These are phyloP conservation scores for Podiceps cristatus DNA, from an alignment of 2,113 vertebrate species.

Conservation along the genomic window DNA sequence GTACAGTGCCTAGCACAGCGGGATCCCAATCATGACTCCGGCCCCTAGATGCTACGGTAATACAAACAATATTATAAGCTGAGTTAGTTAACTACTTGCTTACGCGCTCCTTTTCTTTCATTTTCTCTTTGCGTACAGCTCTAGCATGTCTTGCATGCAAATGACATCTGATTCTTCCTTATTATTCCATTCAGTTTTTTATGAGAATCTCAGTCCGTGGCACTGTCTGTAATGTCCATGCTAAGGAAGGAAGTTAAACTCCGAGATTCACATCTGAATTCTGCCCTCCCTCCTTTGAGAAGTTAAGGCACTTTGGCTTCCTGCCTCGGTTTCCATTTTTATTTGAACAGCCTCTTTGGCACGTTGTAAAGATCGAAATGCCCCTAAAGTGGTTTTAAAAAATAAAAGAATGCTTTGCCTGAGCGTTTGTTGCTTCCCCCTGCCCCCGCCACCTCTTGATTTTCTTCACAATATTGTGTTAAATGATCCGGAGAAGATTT, in stretches of 20 bases:
- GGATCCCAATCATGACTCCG: not conserved
- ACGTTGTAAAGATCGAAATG: not conserved
- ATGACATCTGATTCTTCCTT: not conserved
- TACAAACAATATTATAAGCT: not conserved
- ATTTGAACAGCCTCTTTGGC: not conserved
- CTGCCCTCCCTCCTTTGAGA: not conserved
- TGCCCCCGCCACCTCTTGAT: not conserved
- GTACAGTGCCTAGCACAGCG: slow-evolving; percentile 52
- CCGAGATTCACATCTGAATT: not conserved
- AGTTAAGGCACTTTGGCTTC: not conserved
- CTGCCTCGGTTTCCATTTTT: slow-evolving; percentile 6
- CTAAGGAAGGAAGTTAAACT: not conserved
- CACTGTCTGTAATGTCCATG: not conserved
- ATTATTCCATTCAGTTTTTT: not conserved
- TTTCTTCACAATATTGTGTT: not conserved
- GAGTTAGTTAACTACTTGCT: not conserved
- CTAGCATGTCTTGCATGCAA: slow-evolving; percentile 42
- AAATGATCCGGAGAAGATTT: not conserved
- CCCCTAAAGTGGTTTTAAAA: slow-evolving; percentile 6
- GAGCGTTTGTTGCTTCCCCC: not conserved
- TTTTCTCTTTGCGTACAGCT: not conserved
- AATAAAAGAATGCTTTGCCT: slow-evolving; percentile 8
- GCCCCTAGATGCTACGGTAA: slow-evolving; percentile 49
- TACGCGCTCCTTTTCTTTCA: not conserved
- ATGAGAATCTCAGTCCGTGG: not conserved